These are phyloP conservation scores for Calidris pygmaea DNA, from an alignment of 2,113 vertebrate species.

Conservation along the genomic window DNA sequence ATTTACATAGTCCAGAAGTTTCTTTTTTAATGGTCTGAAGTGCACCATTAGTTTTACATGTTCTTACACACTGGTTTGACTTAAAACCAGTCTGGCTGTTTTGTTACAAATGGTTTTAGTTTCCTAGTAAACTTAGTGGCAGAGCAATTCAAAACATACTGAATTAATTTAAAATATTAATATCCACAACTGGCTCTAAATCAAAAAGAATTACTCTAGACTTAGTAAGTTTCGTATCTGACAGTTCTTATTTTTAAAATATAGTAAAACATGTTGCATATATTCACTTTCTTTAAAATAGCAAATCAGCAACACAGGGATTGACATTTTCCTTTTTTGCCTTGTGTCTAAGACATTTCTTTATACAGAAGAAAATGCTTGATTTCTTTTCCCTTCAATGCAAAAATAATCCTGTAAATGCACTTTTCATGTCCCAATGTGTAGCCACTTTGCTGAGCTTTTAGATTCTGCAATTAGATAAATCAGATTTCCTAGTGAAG, in stretches of 20 bases:
- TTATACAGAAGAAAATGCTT: not conserved
- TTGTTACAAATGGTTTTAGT: conserved; percentile 25
- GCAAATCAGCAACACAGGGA: not conserved
- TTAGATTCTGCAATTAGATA: not conserved
- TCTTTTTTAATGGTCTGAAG: not conserved
- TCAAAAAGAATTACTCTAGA: not conserved
- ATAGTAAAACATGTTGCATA: not conserved
- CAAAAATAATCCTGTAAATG: conserved; percentile 9
- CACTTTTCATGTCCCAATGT: not conserved
- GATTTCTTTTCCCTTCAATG: not conserved
- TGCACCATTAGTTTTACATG: not conserved
- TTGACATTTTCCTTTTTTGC: not conserved
- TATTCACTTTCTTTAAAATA: not conserved
- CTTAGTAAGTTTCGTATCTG: conserved; percentile 15
- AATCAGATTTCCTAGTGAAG: conserved; percentile 1
- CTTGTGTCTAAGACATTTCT: not conserved
- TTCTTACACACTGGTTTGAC: not conserved
- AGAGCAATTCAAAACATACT: conserved; percentile 18
- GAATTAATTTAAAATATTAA: conserved; percentile 25
- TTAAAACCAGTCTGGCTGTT: not conserved
- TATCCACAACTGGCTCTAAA: conserved; percentile 8
- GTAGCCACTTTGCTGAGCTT: not conserved
- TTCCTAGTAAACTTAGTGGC: conserved; percentile 27
- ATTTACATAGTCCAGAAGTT: not conserved
- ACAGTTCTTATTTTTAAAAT: conserved; percentile 20